A percentile compares a stretch with the other conserved stretches of the same genome.
phyloP scores from a whole-genome alignment of 2,797 vertebrate genomes.

The Manis javanica region DNA sequence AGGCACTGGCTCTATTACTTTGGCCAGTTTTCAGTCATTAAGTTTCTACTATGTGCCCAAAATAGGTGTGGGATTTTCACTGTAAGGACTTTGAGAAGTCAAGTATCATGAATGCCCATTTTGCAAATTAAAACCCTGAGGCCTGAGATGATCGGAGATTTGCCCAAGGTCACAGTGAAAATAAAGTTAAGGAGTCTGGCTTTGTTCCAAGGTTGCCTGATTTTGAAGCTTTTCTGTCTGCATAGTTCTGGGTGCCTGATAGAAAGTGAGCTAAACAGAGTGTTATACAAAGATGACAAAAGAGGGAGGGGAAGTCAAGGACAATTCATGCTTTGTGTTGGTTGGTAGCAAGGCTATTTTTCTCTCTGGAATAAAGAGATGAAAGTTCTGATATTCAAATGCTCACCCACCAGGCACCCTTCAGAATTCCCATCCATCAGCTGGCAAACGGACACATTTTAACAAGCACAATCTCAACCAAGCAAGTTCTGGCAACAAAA shows the following conservation, averaged over 20 bases:
- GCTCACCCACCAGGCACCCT: conserved; percentile 80
- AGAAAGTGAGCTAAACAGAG: conserved; percentile 41
- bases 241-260: background rate
- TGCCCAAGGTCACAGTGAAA: conserved; percentile 37
- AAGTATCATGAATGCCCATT: conserved; percentile 7
- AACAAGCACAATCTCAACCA: conserved; percentile 80
- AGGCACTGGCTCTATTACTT: background rate
- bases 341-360: conserved; percentile 76
- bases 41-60: background rate
- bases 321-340: conserved; percentile 66
- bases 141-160: background rate
- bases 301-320: conserved; percentile 72
- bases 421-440: conserved; percentile 82
- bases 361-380: conserved; percentile 77
- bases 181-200: background rate
- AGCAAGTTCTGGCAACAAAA: conserved; percentile 84
- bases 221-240: background rate
- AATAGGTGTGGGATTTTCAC: background rate
- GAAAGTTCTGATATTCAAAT: conserved; percentile 81
- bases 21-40: background rate
- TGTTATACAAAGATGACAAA: conserved; percentile 57
- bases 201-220: background rate
- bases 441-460: conserved; percentile 83
- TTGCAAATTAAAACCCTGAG: conserved; percentile 40
- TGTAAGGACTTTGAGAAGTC: background rate